Conservation (phyloP, 2,888 invertebrate genomes). For the Ernsta delagoae region DNA sequence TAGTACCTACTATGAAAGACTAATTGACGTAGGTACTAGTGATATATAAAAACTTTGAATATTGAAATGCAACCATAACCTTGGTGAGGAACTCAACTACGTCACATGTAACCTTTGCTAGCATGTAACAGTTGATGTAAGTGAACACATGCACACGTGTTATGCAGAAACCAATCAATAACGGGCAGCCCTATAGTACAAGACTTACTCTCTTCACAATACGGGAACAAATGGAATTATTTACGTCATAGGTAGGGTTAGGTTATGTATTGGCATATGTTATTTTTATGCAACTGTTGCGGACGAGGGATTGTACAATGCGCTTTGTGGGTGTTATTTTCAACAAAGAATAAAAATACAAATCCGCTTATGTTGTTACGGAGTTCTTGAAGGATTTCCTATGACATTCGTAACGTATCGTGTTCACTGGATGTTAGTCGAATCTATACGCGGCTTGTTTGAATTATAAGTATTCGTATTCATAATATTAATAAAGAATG, state of each 20-base stretch:
- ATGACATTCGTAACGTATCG: not conserved
- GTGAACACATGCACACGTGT: not conserved
- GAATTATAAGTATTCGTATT: not conserved
- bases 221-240: conserved; percentile 22
- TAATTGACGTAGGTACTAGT: too few species aligned
- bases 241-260: too few species aligned
- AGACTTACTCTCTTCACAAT: not conserved
- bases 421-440: not conserved
- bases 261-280: conserved; percentile 1
- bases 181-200: not conserved
- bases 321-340: not conserved
- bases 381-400: conserved; percentile 8
- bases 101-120: conserved; percentile 18
- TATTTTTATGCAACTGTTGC: conserved; percentile 11
- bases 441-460: not conserved
- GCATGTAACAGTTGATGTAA: conserved; percentile 11
- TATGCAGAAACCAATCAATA: conserved; percentile 12
- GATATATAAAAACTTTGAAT: too few species aligned
- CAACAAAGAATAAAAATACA: not conserved
- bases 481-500: not conserved
- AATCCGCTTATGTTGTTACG: conserved; percentile 4
- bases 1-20: too few species aligned
- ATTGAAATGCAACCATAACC: not conserved
- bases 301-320: conserved; percentile 4
- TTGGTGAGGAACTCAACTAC: not conserved